These are phyloP conservation scores for Panorpa germanica DNA, from an alignment of 2,888 invertebrate species.

Conservation along the genomic window DNA sequence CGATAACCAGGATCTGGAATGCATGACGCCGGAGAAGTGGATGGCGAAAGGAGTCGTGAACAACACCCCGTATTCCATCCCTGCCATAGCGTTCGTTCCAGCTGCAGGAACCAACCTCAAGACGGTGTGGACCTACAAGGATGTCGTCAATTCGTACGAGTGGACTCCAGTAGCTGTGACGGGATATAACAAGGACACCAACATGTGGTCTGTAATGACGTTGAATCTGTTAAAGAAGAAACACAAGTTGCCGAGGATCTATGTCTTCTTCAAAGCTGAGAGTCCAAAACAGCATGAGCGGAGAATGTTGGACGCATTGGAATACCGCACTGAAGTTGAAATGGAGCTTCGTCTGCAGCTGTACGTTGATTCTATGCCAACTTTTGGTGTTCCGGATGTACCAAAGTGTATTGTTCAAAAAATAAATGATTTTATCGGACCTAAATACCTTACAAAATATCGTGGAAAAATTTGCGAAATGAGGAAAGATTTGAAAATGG, in stretches of 20 bases:
- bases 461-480: constrained; percentile 16
- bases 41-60: constrained; percentile 46
- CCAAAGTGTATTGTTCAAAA: too few relatives aligned
- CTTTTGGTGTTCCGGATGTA: constrained; percentile 37
- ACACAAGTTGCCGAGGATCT: constrained; percentile 41
- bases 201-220: constrained; percentile 37
- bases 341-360: constrained; percentile 45
- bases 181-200: constrained; percentile 17
- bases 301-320: constrained; percentile 45
- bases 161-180: constrained; percentile 22
- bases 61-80: constrained; percentile 49
- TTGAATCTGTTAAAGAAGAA: constrained; percentile 37
- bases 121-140: too few relatives aligned
- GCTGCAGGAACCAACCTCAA: too few relatives aligned
- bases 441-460: too few relatives aligned
- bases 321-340: constrained; percentile 37
- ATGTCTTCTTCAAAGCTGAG: constrained; percentile 64
- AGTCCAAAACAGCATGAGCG: constrained; percentile 51
- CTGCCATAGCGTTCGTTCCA: constrained; percentile 51
- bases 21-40: constrained; percentile 49
- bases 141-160: constrained; percentile 10
- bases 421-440: too few relatives aligned
- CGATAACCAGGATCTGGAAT: too few relatives aligned
- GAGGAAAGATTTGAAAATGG: constrained; percentile 24
- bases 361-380: constrained; percentile 53